Base-by-base conservation (phyloP, 2,113 vertebrate species). In the Pelmatolapia mariae region DNA sequence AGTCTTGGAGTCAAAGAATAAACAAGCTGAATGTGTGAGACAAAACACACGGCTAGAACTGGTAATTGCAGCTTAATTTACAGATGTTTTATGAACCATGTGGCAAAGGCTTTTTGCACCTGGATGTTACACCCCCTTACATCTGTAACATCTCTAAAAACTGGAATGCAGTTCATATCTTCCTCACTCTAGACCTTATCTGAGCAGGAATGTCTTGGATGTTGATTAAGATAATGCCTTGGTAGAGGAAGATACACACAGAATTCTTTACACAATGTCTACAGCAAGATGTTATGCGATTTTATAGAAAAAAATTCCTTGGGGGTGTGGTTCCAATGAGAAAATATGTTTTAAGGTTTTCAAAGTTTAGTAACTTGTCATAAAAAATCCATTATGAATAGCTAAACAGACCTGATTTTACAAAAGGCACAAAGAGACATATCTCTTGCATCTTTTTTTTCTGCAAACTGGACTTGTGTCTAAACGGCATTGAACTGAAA, bases 151-250 rank as follows among this genome's bases (percentile, higher is more conserved):
- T 90, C 13, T 40, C 54, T 50, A 52, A 9, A 78, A n/a, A 31
- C 45, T 81, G 89, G 87, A 93, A 91, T 84, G 87, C 50, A 26
- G 8, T 54, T 83, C 80, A 78, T 78, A 78, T 89, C 89, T 81
- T 26, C n/a, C 53, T 57, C 40, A 87, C 68, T 83, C 88, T 10
- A 80, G 79, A 43, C 84, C 12, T 86, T 83, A 87, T 89, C 90
- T 87, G 0, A 63, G 31, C 56, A 82, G 88, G 83, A 92, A 90
- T 90, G 87, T 87, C 66, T 84, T 71, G n/a, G 56, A 10, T 71
- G 52, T 40, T 85, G 29, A 66, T 26, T 47, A 76, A 33, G 45
- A 78, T 52, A 19, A 53, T 66, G 45, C 87, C 57, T 87, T 8
- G n/a, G 36, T 81, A 31, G 50, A 82, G 45, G 1, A 38, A 56